Evolutionary conservation across 2,888 invertebrate genomes (phyloP).

Genomic region (Limnephilus lunatus): DNA sequence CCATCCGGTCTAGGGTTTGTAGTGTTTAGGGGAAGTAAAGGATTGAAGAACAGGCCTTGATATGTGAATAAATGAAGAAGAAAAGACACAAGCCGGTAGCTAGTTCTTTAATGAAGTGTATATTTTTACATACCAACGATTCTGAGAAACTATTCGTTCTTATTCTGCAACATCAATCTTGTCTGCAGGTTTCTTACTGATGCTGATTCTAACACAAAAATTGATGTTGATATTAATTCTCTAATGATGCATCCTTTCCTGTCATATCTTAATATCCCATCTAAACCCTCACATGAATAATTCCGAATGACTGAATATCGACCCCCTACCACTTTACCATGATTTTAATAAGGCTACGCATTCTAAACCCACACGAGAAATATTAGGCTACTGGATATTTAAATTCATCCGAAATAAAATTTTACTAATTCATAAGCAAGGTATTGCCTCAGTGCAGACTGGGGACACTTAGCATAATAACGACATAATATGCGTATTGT

Average conservation of each 20-base stretch:
- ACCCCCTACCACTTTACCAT: not conserved
- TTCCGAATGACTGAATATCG: not conserved
- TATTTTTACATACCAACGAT: not conserved
- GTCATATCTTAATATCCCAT: not conserved
- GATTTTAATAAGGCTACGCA: not conserved
- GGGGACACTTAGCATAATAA: conserved; percentile 23
- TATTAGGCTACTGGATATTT: not conserved
- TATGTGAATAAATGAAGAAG: too few relatives aligned
- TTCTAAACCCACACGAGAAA: not conserved
- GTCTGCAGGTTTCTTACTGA: not conserved
- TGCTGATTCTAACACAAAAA: not conserved
- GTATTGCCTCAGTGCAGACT: not conserved
- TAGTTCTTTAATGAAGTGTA: not conserved
- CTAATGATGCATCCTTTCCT: not conserved
- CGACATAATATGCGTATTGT: conserved; percentile 40
- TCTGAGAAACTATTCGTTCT: not conserved
- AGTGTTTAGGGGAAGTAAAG: not conserved
- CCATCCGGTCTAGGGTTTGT: not conserved
- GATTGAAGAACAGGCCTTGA: not conserved
- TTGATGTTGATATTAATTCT: not conserved
- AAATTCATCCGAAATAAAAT: not conserved
- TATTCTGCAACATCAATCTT: not conserved
- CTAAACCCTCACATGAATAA: not conserved
- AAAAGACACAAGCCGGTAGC: not conserved
- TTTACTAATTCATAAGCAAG: conserved; percentile 21